Conservation (phyloP, 2,797 vertebrate genomes). For the Chloroceryle inda region DNA sequence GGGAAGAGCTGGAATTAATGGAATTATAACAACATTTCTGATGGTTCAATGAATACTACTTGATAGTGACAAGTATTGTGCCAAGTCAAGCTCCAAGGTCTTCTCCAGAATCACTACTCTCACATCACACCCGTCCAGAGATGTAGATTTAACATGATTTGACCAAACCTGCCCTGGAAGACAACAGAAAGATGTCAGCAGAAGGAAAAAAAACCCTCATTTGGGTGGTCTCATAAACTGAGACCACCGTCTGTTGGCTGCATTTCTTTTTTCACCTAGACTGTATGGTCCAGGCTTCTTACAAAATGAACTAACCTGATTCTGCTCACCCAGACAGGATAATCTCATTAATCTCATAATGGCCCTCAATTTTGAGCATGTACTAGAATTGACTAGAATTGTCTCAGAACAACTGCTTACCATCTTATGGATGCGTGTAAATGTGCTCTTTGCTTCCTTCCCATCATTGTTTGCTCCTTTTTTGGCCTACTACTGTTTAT, state of each 20-base stretch:
- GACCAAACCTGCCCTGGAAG: neutral
- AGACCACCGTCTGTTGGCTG: neutral
- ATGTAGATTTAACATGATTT: neutral
- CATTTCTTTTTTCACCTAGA: neutral
- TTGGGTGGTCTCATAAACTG: neutral
- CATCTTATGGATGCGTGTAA: neutral
- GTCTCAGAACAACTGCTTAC: neutral
- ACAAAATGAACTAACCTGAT: conserved; percentile 42
- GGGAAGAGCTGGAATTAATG: neutral
- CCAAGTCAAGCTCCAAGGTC: neutral
- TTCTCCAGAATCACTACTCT: neutral
- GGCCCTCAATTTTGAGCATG: conserved; percentile 23
- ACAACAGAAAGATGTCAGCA: neutral
- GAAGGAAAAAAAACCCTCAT: neutral
- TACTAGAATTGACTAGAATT: conserved; percentile 3
- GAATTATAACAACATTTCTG: neutral
- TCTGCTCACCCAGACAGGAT: conserved; percentile 55
- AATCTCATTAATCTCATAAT: conserved; percentile 64
- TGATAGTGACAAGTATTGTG: neutral
- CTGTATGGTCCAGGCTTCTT: neutral
- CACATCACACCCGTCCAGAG: neutral
- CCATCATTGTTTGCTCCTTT: neutral
- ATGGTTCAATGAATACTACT: neutral
- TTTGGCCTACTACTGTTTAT: neutral
- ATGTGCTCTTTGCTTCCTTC: neutral